These are phyloP conservation scores for Bufo gargarizans DNA, from an alignment of 2,113 vertebrate genomes.

Conservation along the genomic window DNA sequence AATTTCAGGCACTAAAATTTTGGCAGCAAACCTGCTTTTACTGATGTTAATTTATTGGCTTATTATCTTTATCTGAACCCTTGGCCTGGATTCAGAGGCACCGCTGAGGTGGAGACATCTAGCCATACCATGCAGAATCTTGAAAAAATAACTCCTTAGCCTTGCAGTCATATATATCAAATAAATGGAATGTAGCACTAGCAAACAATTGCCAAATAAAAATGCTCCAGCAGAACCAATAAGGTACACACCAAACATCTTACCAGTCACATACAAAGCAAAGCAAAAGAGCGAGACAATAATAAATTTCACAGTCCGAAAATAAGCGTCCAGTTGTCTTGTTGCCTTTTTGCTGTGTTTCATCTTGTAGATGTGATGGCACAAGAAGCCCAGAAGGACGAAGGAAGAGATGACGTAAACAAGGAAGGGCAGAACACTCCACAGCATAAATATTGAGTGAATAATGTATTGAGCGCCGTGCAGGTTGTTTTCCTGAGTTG, in stretches of 20 bases:
- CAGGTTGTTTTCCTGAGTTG: too few relatives aligned
- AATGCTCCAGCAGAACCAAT: not conserved
- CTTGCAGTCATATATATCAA: not conserved
- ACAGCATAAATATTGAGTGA: not conserved
- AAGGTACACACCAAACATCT: not conserved
- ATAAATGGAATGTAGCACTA: not conserved
- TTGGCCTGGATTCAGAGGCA: not conserved
- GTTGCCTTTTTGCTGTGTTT: not conserved
- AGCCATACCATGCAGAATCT: not conserved
- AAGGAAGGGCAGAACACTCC: not conserved
- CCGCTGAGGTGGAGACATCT: too few relatives aligned
- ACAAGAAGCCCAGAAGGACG: not conserved
- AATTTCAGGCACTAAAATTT: too few relatives aligned
- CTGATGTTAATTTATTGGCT: too few relatives aligned
- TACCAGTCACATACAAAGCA: not conserved
- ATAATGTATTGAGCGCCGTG: too few relatives aligned
- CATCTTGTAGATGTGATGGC: slow-evolving; percentile 1
- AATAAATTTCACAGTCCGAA: not conserved
- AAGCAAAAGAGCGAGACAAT: not conserved
- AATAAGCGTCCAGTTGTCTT: not conserved
- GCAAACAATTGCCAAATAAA: not conserved
- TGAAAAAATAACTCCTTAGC: not conserved
- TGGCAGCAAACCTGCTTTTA: too few relatives aligned
- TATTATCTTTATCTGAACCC: too few relatives aligned
- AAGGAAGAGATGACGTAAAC: not conserved